Base-by-base conservation (phyloP, 2,113 vertebrate species). In the Hylia prasina region DNA sequence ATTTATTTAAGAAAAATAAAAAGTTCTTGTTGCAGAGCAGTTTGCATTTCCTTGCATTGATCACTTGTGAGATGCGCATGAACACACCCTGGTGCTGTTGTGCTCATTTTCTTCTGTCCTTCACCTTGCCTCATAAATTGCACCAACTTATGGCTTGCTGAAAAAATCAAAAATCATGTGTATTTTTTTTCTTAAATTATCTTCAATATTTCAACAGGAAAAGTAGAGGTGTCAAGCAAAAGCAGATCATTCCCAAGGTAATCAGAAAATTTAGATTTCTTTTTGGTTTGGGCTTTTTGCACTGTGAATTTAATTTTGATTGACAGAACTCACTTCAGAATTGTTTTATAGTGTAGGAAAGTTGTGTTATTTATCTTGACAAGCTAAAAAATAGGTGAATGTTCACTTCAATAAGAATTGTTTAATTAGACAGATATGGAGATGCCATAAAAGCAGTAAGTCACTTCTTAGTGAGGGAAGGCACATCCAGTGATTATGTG, bases 221-320 rank as follows among this genome's bases (percentile, higher is more conserved):
- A 97, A 98, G 97, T 97, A 99, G 98, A 97, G 98, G 85, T 97
- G 82, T 96, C 97, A 99, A 98, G 97, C 99, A 98, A 97, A 99
- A 98, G 97, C 99, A 99, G 98, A 97, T 98, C 95, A 99, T 99
- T 96, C 99, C 99, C 42, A 99, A 99, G 99, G 99, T 99, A 98
- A 98, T 93, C 39, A 54, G 21, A 69, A 58, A 80, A 35, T 23
- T 40, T 63, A 9, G 8, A 64, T 48, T 68, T 83, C 45, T 93
- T 22, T 47, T 39, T 37, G 16, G 13, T 65, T 31, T 65, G 13
- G 21, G 9, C 28, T 28, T n/a, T 69, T 82, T 37, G 2, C 15
- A 64, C 17, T 73, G 15, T 83, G 48, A 82, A 40, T 13, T 79
- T 78, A 1, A 15, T 82, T 69, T 91, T 80, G 51, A 24, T 82